Conservation (phyloP, 2,888 invertebrate species). For the Brenthis daphne region DNA sequence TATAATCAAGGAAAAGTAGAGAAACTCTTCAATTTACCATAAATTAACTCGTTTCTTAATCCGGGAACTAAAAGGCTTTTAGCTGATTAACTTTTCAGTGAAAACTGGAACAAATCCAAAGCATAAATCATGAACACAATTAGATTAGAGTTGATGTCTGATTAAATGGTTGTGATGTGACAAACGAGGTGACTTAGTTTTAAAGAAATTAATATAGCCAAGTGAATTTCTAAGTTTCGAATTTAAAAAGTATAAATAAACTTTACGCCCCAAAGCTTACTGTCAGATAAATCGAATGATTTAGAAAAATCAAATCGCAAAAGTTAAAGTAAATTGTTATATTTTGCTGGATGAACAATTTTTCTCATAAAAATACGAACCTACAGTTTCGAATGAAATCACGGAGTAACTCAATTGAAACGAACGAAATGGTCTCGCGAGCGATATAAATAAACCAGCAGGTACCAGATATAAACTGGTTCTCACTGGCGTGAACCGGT, state of each 20-base stretch:
- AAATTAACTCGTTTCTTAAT: slow-evolving; percentile 74
- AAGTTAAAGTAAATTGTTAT: neutral
- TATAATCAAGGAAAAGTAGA: slow-evolving; percentile 60
- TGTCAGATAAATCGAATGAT: neutral
- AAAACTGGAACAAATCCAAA: slow-evolving; percentile 66
- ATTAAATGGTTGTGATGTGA: slow-evolving; percentile 46
- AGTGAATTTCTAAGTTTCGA: slow-evolving; percentile 15
- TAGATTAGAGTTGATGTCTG: slow-evolving; percentile 73
- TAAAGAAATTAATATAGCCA: slow-evolving; percentile 23
- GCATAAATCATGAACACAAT: slow-evolving; percentile 76
- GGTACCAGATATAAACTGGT: slow-evolving; percentile 35
- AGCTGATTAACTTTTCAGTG: slow-evolving; percentile 78
- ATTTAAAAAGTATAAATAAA: neutral
- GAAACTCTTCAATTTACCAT: slow-evolving; percentile 63
- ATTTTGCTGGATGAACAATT: neutral
- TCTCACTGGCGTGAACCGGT: slow-evolving; percentile 38
- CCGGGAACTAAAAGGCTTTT: slow-evolving; percentile 69
- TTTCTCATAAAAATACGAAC: neutral
- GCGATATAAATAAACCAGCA: slow-evolving; percentile 36
- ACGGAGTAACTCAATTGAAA: slow-evolving; percentile 29
- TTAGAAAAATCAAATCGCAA: slow-evolving; percentile 1
- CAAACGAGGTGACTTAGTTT: slow-evolving; percentile 17
- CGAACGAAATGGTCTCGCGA: slow-evolving; percentile 19
- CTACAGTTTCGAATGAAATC: slow-evolving; percentile 13
- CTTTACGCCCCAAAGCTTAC: slow-evolving; percentile 2